Evolutionary conservation across 1,140 invertebrate genomes (phyloP).

Genomic region (Lordiphosa collinella): DNA sequence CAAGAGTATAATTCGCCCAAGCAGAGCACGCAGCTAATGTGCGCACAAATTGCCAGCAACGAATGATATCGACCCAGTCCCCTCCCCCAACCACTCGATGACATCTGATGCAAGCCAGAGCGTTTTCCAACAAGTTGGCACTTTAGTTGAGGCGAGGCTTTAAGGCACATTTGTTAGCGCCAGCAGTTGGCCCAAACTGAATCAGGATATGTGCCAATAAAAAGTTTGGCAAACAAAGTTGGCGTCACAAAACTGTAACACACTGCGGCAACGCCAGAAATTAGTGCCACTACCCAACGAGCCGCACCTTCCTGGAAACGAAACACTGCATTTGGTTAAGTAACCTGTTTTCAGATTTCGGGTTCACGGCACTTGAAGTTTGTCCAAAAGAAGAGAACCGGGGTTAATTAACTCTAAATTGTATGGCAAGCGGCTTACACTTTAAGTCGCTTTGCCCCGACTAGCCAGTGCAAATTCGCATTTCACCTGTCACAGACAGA

Average conservation of each 20-base stretch:
- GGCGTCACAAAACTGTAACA: conserved; percentile 73
- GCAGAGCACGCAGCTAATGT: conserved; percentile 61
- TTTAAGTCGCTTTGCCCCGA: conserved; percentile 20
- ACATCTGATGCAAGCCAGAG: conserved; percentile 44
- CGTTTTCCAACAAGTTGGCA: conserved; percentile 27
- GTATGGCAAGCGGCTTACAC: conserved; percentile 22
- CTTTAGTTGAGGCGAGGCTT: conserved; percentile 39
- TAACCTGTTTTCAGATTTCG: conserved; percentile 40
- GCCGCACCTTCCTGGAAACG: conserved; percentile 10
- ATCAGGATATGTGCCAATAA: conserved; percentile 71
- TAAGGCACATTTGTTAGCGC: conserved; percentile 59
- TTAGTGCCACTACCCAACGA: conserved; percentile 32
- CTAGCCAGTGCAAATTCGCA: conserved; percentile 35
- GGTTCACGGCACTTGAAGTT: conserved; percentile 14
- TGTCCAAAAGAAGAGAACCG: conserved; percentile 29
- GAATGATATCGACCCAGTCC: conserved; percentile 30
- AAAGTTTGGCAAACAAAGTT: conserved; percentile 78
- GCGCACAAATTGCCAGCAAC: conserved; percentile 57
- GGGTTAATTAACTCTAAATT: conserved; percentile 74
- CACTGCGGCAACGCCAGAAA: conserved; percentile 54
- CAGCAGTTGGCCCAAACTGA: conserved; percentile 16
- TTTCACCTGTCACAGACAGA: conserved; percentile 50
- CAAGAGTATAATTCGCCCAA: conserved; percentile 69
- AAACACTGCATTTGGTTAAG: conserved; percentile 24
- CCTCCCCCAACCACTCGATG: not conserved